Percentiles rank a stretch among this genome's conserved stretches.
Evolutionary conservation across 1,140 invertebrate species (phyloP).

Genomic region (Pemphigus obesinymphae): DNA sequence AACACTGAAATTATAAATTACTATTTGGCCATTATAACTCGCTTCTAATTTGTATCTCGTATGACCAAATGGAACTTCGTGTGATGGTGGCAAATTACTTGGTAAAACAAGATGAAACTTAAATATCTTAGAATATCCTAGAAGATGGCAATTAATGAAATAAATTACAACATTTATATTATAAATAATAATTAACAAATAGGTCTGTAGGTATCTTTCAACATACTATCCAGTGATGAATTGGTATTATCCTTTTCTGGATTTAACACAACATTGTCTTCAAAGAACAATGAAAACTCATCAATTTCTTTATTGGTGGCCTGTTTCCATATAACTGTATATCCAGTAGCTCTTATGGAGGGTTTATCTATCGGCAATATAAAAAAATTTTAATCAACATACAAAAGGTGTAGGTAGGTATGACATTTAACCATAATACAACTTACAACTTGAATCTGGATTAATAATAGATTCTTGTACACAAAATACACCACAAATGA

Average conservation of each 20-base stretch:
- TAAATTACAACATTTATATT: neutral
- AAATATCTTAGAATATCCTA: neutral
- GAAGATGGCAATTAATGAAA: neutral
- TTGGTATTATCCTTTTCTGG: neutral
- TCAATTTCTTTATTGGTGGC: neutral
- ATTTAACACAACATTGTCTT: neutral
- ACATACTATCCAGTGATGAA: neutral
- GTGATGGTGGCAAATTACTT: slow-evolving; percentile 6
- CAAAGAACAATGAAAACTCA: neutral
- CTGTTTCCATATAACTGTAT: neutral
- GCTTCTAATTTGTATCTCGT: slow-evolving; percentile 7
- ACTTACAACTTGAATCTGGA: neutral
- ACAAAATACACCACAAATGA: neutral
- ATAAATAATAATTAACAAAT: neutral
- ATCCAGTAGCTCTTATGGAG: neutral
- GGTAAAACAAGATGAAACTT: slow-evolving; percentile 2
- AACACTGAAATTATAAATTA: neutral
- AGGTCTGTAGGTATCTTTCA: neutral
- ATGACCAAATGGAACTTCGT: slow-evolving; percentile 31
- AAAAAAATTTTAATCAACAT: neutral
- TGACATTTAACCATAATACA: no score
- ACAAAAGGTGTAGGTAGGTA: no score
- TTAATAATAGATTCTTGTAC: neutral
- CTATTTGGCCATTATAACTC: neutral
- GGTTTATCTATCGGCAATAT: neutral